These are phyloP conservation scores for Teleogryllus oceanicus DNA, from an alignment of 2,888 invertebrate genomes.

Conservation along the genomic window DNA sequence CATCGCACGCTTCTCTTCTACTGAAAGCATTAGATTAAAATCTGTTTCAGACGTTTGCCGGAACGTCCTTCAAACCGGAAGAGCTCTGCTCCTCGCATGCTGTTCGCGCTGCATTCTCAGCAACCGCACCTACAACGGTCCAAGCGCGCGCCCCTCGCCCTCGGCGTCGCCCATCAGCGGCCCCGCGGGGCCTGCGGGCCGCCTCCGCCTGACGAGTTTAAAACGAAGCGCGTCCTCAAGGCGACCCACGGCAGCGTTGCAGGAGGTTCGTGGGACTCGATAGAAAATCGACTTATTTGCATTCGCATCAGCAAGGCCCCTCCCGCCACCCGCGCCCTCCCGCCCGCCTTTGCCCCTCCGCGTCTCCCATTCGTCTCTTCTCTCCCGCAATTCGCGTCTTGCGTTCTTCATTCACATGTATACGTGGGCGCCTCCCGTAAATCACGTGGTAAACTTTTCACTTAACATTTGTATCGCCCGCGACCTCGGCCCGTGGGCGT, in stretches of 20 bases:
- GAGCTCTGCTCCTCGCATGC: no score
- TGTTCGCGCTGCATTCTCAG: no score
- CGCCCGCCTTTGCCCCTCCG: background rate
- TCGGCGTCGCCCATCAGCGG: no score
- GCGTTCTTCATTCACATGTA: conserved; percentile 2
- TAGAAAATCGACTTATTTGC: conserved; percentile 10
- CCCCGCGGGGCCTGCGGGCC: no score
- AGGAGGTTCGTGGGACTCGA: background rate
- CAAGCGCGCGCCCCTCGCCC: no score
- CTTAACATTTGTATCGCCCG: conserved; percentile 1
- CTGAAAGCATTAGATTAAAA: no score
- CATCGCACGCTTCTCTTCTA: no score
- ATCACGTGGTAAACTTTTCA: conserved; percentile 18
- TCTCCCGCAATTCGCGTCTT: background rate
- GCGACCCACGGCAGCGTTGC: background rate
- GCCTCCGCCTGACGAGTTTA: background rate
- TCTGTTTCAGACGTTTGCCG: no score
- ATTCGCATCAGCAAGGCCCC: background rate
- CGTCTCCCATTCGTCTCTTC: background rate
- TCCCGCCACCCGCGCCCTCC: background rate
- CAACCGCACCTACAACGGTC: no score
- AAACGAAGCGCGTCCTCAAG: background rate
- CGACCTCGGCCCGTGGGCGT: background rate
- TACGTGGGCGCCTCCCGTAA: background rate
- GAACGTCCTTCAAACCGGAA: no score